Base-by-base conservation (phyloP, 2,888 invertebrate species). In the Brachyptera risi region DNA sequence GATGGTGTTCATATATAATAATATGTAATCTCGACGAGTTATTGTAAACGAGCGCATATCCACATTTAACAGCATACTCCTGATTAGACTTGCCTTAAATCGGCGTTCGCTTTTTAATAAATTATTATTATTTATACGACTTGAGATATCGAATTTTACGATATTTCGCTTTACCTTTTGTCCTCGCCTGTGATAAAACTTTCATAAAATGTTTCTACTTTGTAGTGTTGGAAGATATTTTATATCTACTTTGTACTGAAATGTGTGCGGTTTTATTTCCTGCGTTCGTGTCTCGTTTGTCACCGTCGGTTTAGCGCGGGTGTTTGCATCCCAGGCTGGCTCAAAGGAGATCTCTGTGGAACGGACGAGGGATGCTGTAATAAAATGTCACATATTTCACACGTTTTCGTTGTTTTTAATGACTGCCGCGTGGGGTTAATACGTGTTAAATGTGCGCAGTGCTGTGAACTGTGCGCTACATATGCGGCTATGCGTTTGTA, bases 341-440 rank as follows among this genome's bases (percentile, higher is more conserved):
- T 35, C 7, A 9, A 9, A 9, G 35, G 35, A 9, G 35, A 35
- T 7, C 11, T 35, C n/a, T n/a, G n/a, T n/a, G n/a, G n/a, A n/a
- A 9, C 11, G 3, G 60, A n/a, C 42, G 31, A 15, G 44, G 23
- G 56, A 44, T 51, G 56, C 31, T 3, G 47, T 54, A 38, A 54
- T 62, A 62, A 62, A 62, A 51, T 40, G 62, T 59, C 62, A 27
- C 62, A 59, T 62, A 62, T 62, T 59, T 62, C 47, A 62, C 50
- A n/a, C n/a, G 27, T 38, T 62, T 62, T 59, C 59, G 59, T 62
- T 51, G 62, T 62, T 61, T 62, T n/a, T 62, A 62, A 62, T 62
- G 38, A 26, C 62, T n/a, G n/a, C n/a, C n/a, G n/a, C n/a, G n/a
- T n/a, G n/a, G n/a, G n/a, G n/a, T n/a, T n/a, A n/a, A n/a, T n/a